phyloP scores from a whole-genome alignment of 2,113 vertebrate genomes.

The Notothenia rossii region DNA sequence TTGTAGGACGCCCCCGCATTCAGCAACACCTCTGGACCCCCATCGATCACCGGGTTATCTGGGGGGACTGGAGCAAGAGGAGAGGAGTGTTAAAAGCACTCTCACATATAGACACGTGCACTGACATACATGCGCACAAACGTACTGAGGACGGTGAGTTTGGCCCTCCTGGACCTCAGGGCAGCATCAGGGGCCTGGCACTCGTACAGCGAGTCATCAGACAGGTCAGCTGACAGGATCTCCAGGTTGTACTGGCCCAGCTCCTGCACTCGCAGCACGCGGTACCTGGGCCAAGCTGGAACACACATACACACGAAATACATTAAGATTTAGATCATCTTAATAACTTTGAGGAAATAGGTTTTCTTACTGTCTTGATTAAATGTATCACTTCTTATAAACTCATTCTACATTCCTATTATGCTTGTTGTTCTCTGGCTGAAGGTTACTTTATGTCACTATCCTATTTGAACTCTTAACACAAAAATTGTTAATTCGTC shows the following conservation, averaged over 20 bases:
- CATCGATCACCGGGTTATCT: slow-evolving; percentile 92
- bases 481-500: not conserved
- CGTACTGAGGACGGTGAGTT: slow-evolving; percentile 92
- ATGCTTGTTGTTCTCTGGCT: not conserved
- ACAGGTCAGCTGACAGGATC: slow-evolving; percentile 90
- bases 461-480: not conserved
- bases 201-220: slow-evolving; percentile 93
- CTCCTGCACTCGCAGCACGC: slow-evolving; percentile 88
- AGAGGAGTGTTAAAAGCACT: slow-evolving; percentile 10
- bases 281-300: slow-evolving; percentile 94
- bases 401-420: not conserved
- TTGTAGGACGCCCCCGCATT: slow-evolving; percentile 91
- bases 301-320: slow-evolving; percentile 44
- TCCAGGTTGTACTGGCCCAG: slow-evolving; percentile 95
- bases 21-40: slow-evolving; percentile 90
- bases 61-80: slow-evolving; percentile 84
- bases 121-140: slow-evolving; percentile 8
- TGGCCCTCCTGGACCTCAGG: slow-evolving; percentile 91
- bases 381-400: not conserved
- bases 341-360: not conserved
- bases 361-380: not conserved
- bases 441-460: not conserved
- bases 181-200: slow-evolving; percentile 96
- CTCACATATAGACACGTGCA: too few species aligned
- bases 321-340: not conserved